Conservation (phyloP, 2,888 invertebrate genomes). For the Therioaphis trifolii region DNA sequence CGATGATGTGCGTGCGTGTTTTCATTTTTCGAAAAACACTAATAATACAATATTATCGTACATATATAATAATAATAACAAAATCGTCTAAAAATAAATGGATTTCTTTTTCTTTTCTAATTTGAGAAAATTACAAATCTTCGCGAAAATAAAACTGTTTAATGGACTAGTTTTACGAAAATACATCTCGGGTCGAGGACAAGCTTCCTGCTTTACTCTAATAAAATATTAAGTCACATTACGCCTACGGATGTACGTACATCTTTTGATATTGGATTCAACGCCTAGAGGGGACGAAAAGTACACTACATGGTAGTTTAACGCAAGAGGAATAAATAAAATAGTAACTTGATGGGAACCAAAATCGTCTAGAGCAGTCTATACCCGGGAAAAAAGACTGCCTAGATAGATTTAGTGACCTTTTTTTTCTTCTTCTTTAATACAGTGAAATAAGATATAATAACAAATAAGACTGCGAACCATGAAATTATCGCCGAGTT, state of each 20-base stretch:
- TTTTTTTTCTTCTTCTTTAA: no score
- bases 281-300: background rate
- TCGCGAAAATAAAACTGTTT: background rate
- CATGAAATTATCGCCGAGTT: no score
- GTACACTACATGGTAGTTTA: background rate
- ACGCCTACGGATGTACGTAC: background rate
- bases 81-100: background rate
- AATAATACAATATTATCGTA: background rate
- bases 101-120: background rate
- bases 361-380: no score
- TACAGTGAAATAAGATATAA: no score
- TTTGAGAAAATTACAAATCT: background rate
- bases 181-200: background rate
- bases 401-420: no score
- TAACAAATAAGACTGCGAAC: no score
- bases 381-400: no score
- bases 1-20: background rate
- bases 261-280: background rate
- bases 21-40: background rate
- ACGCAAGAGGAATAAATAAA: background rate
- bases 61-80: background rate
- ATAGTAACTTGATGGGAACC: background rate
- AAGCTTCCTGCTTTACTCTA: background rate
- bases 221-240: background rate
- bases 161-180: background rate